Conservation (phyloP, 2,888 invertebrate species). For the Xiphydria camelus region DNA sequence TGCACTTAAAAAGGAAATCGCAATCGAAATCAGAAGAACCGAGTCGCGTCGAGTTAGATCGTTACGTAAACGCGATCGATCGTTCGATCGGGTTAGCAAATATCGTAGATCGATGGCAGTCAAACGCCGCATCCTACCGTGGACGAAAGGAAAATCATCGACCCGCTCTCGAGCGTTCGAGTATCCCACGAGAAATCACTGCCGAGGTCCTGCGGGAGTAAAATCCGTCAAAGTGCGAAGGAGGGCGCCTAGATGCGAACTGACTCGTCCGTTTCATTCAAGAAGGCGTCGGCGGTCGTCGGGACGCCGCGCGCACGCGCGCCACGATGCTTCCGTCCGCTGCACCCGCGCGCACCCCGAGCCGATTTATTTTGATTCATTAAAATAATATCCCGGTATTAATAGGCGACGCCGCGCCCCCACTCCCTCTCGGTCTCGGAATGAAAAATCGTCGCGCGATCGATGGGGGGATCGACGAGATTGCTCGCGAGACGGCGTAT, state of each 20-base stretch:
- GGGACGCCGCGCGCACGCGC: constrained; percentile 42
- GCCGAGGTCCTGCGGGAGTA: constrained; percentile 3
- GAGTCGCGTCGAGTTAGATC: too few species aligned
- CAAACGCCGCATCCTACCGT: too few species aligned
- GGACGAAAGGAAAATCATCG: too few species aligned
- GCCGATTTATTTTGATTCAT: constrained; percentile 47
- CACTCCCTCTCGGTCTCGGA: background rate
- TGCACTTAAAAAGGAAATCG: too few species aligned
- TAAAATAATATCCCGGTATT: constrained; percentile 40
- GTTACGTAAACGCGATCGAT: too few species aligned
- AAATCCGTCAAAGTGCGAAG: constrained; percentile 36
- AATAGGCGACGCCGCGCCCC: constrained; percentile 31
- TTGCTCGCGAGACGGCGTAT: too few species aligned
- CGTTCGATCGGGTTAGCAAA: too few species aligned
- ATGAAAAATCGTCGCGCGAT: constrained; percentile 4
- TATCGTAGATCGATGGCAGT: too few species aligned
- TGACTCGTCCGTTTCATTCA: constrained; percentile 47
- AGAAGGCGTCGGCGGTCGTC: constrained; percentile 46
- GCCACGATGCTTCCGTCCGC: constrained; percentile 19
- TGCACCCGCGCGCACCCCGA: constrained; percentile 24
- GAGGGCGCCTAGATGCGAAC: constrained; percentile 44
- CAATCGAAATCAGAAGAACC: too few species aligned
- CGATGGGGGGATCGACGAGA: too few species aligned
- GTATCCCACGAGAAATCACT: constrained; percentile 10
- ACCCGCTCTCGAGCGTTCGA: too few species aligned